Base-by-base conservation (phyloP, 2,797 vertebrate genomes). In the Poeciliopsis turneri region DNA sequence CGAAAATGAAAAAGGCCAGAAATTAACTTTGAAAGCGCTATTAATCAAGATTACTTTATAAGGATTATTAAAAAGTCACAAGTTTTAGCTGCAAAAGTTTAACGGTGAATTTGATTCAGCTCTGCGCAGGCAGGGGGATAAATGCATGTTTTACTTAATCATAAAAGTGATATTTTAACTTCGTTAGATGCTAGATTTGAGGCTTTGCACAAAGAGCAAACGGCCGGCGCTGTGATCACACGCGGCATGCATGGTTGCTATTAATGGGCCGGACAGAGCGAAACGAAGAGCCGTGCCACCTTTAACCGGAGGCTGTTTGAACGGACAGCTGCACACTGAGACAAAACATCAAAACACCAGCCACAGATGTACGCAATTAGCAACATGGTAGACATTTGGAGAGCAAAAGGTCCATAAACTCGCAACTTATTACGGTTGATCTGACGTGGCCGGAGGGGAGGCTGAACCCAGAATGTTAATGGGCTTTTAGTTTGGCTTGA, bases 361-460 rank as follows among this genome's bases (percentile, higher is more conserved):
- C 55, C 88, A 83, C 94, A 95, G 90, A 94, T 94, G 95, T 85
- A 78, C 78, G 83, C 92, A 93, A 95, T 95, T 95, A 95, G 93
- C 92, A 93, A 92, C 91, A 92, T 93, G 93, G 93, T 91, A 93
- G 91, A 94, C 91, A 92, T 94, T 94, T 93, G 86, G 87, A 83
- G 91, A 90, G 93, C 89, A 93, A 93, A 91, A 95, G 92, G 93
- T 93, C 92, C 90, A 92, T 90, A 93, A 93, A 93, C 91, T 88
- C 18, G 73, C 86, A 84, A 90, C 83, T 94, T 93, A 92, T 94
- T 93, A 93, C 84, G 83, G 81, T 84, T 86, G 89, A 93, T 90
- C 90, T 88, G 88, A 92, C 81, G 74, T 90, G 79, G 89, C 92
- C 89, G 84, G 83, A 92, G 89, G 90, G 85, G 39, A 86, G 83